These are phyloP conservation scores for Morpho deidamia DNA, from an alignment of 2,888 invertebrate species.

Conservation along the genomic window DNA sequence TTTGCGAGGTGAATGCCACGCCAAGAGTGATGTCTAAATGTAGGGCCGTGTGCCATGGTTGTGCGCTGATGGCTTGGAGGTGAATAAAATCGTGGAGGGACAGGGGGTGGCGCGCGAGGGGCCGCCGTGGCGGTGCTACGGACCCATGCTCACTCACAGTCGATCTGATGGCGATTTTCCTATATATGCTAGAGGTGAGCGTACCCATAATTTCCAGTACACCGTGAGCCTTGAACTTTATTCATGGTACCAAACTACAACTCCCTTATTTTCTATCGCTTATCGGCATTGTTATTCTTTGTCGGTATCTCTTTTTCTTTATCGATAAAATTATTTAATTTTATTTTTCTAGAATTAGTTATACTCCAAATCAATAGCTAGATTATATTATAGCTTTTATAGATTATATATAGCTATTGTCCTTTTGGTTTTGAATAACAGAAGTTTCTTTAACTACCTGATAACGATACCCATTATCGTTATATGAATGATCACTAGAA, in stretches of 20 bases:
- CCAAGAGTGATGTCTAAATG: slow-evolving; percentile 30
- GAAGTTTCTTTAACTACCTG: too few relatives aligned
- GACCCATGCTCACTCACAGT: slow-evolving; percentile 89
- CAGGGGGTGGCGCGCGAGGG: slow-evolving; percentile 70
- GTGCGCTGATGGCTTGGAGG: slow-evolving; percentile 62
- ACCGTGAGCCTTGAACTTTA: slow-evolving; percentile 10
- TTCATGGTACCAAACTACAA: too few relatives aligned
- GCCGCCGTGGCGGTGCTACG: slow-evolving; percentile 80
- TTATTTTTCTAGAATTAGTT: neutral
- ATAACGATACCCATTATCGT: too few relatives aligned
- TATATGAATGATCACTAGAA: too few relatives aligned
- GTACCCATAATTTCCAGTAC: neutral
- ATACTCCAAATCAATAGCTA: too few relatives aligned
- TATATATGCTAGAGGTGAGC: slow-evolving; percentile 87
- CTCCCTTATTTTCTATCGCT: neutral
- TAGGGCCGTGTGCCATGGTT: slow-evolving; percentile 45
- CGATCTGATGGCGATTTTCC: slow-evolving; percentile 92
- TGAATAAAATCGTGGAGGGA: slow-evolving; percentile 74
- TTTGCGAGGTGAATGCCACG: slow-evolving; percentile 49
- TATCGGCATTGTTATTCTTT: neutral
- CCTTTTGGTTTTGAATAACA: neutral
- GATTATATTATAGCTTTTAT: too few relatives aligned
- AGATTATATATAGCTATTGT: too few relatives aligned
- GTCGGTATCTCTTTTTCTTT: neutral
- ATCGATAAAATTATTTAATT: neutral